Evolutionary conservation across 2,888 invertebrate genomes (phyloP).

Genomic region (Protodeltote pygarga): DNA sequence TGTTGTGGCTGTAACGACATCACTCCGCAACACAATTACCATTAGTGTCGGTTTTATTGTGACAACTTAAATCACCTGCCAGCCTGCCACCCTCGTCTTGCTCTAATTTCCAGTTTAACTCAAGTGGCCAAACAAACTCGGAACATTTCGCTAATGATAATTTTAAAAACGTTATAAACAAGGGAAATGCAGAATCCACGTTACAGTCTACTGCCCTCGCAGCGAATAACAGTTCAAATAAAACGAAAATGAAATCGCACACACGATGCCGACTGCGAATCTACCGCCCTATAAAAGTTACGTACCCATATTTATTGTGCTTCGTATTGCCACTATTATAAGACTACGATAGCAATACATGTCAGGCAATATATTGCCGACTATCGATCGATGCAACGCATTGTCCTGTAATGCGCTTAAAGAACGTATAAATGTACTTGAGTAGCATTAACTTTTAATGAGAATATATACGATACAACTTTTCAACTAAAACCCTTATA

Average conservation of each 20-base stretch:
- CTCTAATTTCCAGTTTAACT: slow-evolving; percentile 46
- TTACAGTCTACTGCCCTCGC: slow-evolving; percentile 56
- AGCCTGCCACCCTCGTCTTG: slow-evolving; percentile 52
- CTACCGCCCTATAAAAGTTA: slow-evolving; percentile 54
- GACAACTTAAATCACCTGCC: slow-evolving; percentile 59
- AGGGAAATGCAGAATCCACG: slow-evolving; percentile 43
- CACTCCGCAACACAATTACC: slow-evolving; percentile 57
- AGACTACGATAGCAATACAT: slow-evolving; percentile 62
- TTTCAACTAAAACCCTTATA: no score
- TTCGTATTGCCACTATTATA: slow-evolving; percentile 60
- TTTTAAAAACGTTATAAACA: slow-evolving; percentile 44
- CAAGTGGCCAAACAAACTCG: slow-evolving; percentile 37
- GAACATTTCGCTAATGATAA: slow-evolving; percentile 50
- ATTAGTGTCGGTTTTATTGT: slow-evolving; percentile 60
- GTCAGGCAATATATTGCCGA: slow-evolving; percentile 57
- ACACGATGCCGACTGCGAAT: slow-evolving; percentile 52
- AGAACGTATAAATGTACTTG: not conserved
- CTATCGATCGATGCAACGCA: slow-evolving; percentile 48
- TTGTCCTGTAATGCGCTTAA: slow-evolving; percentile 8
- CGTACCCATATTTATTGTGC: slow-evolving; percentile 51
- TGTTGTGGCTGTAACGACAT: slow-evolving; percentile 49
- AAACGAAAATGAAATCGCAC: slow-evolving; percentile 70
- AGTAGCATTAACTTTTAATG: not conserved
- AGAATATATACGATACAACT: not conserved
- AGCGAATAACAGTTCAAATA: slow-evolving; percentile 65